Base-by-base conservation (phyloP, 2,797 vertebrate species). In the Phataginus tetradactyla region DNA sequence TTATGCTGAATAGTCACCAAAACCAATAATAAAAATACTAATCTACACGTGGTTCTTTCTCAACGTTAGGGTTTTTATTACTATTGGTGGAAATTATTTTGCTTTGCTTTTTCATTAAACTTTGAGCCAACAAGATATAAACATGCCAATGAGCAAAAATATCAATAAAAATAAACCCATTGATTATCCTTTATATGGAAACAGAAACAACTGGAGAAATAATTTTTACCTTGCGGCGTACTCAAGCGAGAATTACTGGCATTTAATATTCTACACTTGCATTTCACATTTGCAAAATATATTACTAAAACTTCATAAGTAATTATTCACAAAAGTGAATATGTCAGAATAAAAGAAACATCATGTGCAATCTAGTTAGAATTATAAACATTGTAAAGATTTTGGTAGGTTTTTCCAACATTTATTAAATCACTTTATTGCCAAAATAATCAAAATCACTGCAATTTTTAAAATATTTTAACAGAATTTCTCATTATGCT, bases 91-190 rank as follows among this genome's bases (percentile, higher is more conserved):
- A 64, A 51, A 45, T 53, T 63, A 51, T 75, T 55, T 96, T 72
- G 11, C 29, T 92, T 90, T 96, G 63, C 42, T 63, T 80, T 81
- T 77, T 77, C 45, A 25, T 78, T 92, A 90, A 88, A 5, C 34
- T 84, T 92, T 74, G 32, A 71, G 20, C 74, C 68, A 39, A 63
- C 2, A 69, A 64, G 32, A 87, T 32, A 57, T 0, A 15, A 74
- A 72, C 25, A 37, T 2, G 8, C 0, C 21, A 42, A 32, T 12
- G 20, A 90, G 32, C 45, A 63, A 25, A 94, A 95, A 79, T 68
- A 55, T 5, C 27, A 55, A 69, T 49, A 85, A 90, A 88, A 90
- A 34, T 27, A n/a, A 86, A 29, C 6, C 21, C 51, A 42, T 0
- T 88, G 72, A 25, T 78, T 75, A 42, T 18, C 51, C 88, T 77